Evolutionary conservation across 2,888 invertebrate genomes (phyloP).

Genomic region (Watsonalla binaria): DNA sequence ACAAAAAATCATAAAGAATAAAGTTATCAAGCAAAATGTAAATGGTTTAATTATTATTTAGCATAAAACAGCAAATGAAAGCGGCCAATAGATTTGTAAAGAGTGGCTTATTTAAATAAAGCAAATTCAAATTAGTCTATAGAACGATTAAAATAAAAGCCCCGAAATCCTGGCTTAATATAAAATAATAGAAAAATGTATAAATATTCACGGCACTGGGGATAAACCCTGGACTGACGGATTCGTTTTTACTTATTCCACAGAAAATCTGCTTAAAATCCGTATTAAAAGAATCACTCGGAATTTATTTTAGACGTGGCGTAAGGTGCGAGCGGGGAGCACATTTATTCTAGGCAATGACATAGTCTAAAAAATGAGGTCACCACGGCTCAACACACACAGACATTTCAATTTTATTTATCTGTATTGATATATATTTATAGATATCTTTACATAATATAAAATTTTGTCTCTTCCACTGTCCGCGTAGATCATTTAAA

Average conservation of each 20-base stretch:
- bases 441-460: background rate
- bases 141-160: slow-evolving; percentile 54
- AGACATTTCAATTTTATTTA: too few relatives aligned
- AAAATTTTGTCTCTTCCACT: background rate
- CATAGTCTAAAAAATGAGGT: too few relatives aligned
- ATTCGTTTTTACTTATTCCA: slow-evolving; percentile 78
- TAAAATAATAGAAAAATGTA: slow-evolving; percentile 77
- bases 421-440: too few relatives aligned
- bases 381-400: too few relatives aligned
- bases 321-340: slow-evolving; percentile 21
- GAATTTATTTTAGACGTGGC: slow-evolving; percentile 65
- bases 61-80: slow-evolving; percentile 7
- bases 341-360: slow-evolving; percentile 1
- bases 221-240: slow-evolving; percentile 74
- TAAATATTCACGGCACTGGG: slow-evolving; percentile 70
- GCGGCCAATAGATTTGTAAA: slow-evolving; percentile 21
- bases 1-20: background rate
- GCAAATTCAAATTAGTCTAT: slow-evolving; percentile 51
- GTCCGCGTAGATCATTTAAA: too few relatives aligned
- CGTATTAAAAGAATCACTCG: slow-evolving; percentile 78
- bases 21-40: slow-evolving; percentile 8
- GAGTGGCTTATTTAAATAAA: slow-evolving; percentile 38
- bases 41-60: slow-evolving; percentile 4
- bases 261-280: slow-evolving; percentile 79
- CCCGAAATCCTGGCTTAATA: slow-evolving; percentile 57